Evolutionary conservation across 2,797 vertebrate species (phyloP).

Genomic region (Meriones psammophilus): DNA sequence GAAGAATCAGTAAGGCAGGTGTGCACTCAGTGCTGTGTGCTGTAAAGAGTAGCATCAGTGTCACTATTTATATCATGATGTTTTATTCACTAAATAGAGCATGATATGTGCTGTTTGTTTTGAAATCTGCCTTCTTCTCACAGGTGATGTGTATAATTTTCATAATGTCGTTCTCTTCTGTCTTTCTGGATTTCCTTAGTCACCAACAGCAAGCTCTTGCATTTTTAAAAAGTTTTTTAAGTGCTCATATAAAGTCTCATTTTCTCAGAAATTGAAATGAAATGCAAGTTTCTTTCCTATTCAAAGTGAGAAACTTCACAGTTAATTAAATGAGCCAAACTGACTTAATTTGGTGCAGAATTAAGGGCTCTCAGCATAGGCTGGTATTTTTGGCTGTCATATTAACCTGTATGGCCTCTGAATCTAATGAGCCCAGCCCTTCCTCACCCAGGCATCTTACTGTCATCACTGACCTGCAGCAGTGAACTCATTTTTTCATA

Average conservation of each 20-base stretch:
- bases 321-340: slow-evolving; percentile 72
- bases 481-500: not conserved
- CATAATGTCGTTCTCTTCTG: not conserved
- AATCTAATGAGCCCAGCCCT: not conserved
- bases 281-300: slow-evolving; percentile 54
- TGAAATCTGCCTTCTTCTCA: not conserved
- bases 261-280: slow-evolving; percentile 74
- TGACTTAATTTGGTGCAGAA: slow-evolving; percentile 70
- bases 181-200: not conserved
- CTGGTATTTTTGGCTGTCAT: not conserved
- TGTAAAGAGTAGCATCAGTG: not conserved
- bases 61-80: not conserved
- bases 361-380: slow-evolving; percentile 8
- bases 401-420: slow-evolving; percentile 9
- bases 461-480: not conserved
- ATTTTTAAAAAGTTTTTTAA: slow-evolving; percentile 66
- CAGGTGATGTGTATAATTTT: not conserved
- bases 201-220: not conserved
- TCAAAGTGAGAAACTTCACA: slow-evolving; percentile 67
- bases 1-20: not conserved
- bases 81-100: not conserved
- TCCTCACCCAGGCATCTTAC: not conserved
- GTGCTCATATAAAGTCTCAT: slow-evolving; percentile 48
- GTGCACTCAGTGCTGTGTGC: not conserved
- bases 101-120: not conserved